phyloP scores from a whole-genome alignment of 1,140 invertebrate species.

The Hypothenemus hampei region DNA sequence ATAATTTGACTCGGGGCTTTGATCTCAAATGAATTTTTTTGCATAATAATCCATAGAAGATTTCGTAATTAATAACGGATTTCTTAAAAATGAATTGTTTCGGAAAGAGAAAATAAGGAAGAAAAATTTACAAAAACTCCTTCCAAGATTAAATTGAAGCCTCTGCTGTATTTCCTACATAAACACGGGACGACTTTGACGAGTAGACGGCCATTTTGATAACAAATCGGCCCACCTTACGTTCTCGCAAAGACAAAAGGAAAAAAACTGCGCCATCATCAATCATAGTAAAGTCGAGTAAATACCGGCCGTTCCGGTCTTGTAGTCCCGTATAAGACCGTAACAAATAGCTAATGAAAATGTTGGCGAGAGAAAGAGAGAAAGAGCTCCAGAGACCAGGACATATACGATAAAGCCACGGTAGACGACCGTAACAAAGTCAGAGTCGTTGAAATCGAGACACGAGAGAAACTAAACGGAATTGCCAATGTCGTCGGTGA shows the following conservation, averaged over 20 bases:
- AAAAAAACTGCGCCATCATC: conserved; percentile 20
- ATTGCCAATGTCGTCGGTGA: conserved; percentile 41
- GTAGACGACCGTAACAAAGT: conserved; percentile 36
- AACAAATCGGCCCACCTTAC: conserved; percentile 27
- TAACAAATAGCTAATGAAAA: conserved; percentile 45
- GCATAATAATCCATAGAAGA: no score
- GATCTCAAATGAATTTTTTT: not conserved
- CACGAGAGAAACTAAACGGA: conserved; percentile 35
- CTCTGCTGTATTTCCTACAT: conserved; percentile 13
- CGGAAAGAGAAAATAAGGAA: not conserved
- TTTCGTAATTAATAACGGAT: not conserved
- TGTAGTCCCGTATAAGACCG: conserved; percentile 30
- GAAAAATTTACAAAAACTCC: not conserved
- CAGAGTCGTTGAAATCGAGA: conserved; percentile 38
- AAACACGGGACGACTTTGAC: conserved; percentile 22
- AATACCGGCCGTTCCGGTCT: conserved; percentile 25
- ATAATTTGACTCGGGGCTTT: conserved; percentile 25
- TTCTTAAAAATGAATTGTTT: not conserved
- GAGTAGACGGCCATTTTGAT: conserved; percentile 20
- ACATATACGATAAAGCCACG: conserved; percentile 10
- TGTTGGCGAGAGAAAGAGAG: conserved; percentile 40
- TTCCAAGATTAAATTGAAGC: not conserved
- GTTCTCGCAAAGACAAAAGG: conserved; percentile 24
- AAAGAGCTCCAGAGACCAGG: conserved; percentile 21
- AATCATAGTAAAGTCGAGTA: conserved; percentile 29